Evolutionary conservation across 2,888 invertebrate genomes (phyloP).

Genomic region (Eupithecia insigniata): DNA sequence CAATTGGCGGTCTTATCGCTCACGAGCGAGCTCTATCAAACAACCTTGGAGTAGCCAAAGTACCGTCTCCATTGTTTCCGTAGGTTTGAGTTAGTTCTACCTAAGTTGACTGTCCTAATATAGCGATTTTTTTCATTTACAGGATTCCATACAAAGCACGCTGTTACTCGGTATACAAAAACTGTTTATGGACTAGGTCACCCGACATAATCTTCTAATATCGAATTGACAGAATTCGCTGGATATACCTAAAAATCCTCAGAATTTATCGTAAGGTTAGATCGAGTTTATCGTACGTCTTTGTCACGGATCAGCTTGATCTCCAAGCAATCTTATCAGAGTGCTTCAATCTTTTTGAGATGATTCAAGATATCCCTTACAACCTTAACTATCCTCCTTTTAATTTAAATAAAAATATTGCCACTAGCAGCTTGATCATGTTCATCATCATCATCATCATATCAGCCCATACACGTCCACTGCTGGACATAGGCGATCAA

Average conservation of each 20-base stretch:
- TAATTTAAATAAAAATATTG: neutral
- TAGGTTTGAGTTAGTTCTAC: too few species aligned
- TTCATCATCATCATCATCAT: too few species aligned
- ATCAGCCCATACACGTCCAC: too few species aligned
- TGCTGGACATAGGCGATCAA: too few species aligned
- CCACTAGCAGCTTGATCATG: neutral
- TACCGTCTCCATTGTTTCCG: too few species aligned
- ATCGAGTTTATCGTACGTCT: conserved; percentile 33
- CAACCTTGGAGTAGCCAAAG: too few species aligned
- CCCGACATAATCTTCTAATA: neutral
- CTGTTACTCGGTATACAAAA: neutral
- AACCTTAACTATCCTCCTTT: neutral
- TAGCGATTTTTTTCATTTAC: neutral
- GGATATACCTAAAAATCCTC: neutral
- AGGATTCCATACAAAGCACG: neutral
- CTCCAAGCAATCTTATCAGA: conserved; percentile 36
- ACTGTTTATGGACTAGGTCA: neutral
- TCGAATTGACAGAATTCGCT: neutral
- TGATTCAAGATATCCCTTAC: conserved; percentile 15
- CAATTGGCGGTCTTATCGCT: too few species aligned
- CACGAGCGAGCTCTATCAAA: too few species aligned
- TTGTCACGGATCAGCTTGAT: conserved; percentile 29
- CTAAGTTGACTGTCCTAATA: neutral
- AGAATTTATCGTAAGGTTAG: conserved; percentile 27
- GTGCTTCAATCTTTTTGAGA: conserved; percentile 28